Evolutionary conservation across 2,113 vertebrate species (phyloP).

Genomic region (Anguilla japonica): DNA sequence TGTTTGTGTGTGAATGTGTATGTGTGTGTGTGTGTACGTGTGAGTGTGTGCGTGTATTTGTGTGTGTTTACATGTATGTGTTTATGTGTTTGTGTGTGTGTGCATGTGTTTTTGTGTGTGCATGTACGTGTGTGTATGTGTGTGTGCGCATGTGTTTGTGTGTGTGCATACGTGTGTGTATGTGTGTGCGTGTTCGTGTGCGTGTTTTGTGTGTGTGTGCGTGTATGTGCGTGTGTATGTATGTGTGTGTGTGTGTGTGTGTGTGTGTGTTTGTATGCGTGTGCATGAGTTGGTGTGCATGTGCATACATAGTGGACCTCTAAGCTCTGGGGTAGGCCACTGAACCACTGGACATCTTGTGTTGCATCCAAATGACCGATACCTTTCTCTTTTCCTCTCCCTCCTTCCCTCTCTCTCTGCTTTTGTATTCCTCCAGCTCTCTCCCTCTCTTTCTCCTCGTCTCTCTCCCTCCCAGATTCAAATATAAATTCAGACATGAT

Average conservation of each 20-base stretch:
- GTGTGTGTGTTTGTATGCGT: neutral
- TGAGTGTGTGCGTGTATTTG: neutral
- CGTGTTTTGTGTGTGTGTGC: no score
- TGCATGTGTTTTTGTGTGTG: neutral
- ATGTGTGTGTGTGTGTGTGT: no score
- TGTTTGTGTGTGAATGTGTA: slow-evolving; percentile 20
- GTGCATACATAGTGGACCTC: neutral
- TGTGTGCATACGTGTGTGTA: neutral
- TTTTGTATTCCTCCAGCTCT: no score
- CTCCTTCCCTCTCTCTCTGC: neutral
- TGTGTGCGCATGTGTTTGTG: neutral
- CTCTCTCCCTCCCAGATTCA: neutral
- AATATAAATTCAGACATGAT: neutral
- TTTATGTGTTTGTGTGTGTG: neutral
- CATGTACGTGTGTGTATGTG: neutral
- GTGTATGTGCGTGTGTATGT: neutral
- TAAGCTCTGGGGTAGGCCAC: neutral
- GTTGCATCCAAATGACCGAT: neutral
- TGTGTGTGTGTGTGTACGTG: neutral
- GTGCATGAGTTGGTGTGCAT: neutral
- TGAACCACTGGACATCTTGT: neutral
- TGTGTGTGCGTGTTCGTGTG: no score
- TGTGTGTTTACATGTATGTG: slow-evolving; percentile 23
- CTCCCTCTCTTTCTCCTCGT: neutral
- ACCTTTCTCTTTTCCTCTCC: neutral